Evolutionary conservation across 2,113 vertebrate species (phyloP).

Genomic region (Puma concolor): DNA sequence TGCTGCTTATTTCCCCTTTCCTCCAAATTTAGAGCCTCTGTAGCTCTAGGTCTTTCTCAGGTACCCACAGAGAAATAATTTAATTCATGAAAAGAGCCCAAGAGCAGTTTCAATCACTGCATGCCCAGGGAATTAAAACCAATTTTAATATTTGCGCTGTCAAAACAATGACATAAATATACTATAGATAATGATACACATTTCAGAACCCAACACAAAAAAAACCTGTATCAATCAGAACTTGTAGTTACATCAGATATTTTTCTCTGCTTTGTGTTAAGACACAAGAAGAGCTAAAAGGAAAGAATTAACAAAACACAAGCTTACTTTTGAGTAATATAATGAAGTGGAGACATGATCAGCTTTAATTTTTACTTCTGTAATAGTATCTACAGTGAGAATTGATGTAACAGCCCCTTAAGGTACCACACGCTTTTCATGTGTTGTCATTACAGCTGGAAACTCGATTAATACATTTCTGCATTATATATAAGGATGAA

Average conservation of each 20-base stretch:
- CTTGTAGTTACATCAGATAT: neutral
- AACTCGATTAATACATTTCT: neutral
- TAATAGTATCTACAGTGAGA: neutral
- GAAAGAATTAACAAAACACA: neutral
- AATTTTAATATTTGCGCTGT: slow-evolving; percentile 29
- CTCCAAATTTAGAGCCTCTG: neutral
- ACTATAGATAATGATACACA: neutral
- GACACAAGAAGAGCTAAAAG: neutral
- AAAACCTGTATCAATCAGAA: slow-evolving; percentile 22
- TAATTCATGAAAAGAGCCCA: neutral
- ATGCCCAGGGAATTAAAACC: slow-evolving; percentile 28
- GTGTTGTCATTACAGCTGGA: neutral
- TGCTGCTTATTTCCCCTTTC: neutral
- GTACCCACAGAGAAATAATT: neutral
- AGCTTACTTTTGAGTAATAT: neutral
- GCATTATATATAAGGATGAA: neutral
- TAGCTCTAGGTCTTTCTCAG: neutral
- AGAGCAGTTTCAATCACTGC: neutral
- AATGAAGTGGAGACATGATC: neutral
- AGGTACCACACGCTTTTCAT: neutral
- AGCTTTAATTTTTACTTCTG: neutral
- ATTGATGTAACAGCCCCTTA: neutral
- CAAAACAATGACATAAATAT: neutral
- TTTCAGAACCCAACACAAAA: neutral
- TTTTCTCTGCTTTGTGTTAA: slow-evolving; percentile 12